A percentile compares a stretch with the other conserved stretches of the same genome.
Conservation (phyloP, 2,113 vertebrate species). For the Sinocyclocheilus maitianheensis region DNA sequence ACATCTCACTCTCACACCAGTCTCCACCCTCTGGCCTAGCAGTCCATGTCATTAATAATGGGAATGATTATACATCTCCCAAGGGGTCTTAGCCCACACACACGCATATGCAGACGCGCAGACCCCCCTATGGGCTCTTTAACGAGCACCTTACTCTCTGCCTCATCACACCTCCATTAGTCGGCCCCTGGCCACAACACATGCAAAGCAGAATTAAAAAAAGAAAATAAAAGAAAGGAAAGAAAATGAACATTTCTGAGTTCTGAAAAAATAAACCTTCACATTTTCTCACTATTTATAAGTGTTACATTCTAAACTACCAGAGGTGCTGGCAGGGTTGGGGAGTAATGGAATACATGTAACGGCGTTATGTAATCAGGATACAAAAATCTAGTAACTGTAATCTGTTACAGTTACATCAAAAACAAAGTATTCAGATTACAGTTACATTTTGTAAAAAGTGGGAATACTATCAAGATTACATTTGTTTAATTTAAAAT, state of each 20-base stretch:
- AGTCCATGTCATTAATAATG: slow-evolving; percentile 58
- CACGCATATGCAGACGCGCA: slow-evolving; percentile 14
- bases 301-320: neutral
- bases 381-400: no score
- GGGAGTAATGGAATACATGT: no score
- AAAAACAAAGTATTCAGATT: no score
- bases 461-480: no score
- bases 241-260: slow-evolving; percentile 1
- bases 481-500: no score
- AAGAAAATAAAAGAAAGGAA: neutral
- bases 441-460: no score
- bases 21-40: slow-evolving; percentile 33
- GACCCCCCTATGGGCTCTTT: slow-evolving; percentile 39
- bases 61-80: slow-evolving; percentile 58
- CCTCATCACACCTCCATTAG: slow-evolving; percentile 47
- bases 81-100: slow-evolving; percentile 42
- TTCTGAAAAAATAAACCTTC: neutral
- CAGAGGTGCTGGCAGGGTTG: neutral
- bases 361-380: no score
- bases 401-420: no score
- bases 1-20: neutral
- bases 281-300: slow-evolving; percentile 13
- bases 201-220: slow-evolving; percentile 19
- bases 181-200: slow-evolving; percentile 33
- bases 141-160: slow-evolving; percentile 33